Evolutionary conservation across 2,797 vertebrate species (phyloP), one percentile per base, ranked within the genome.

Genomic region (Takifugu ocellatus): DNA sequence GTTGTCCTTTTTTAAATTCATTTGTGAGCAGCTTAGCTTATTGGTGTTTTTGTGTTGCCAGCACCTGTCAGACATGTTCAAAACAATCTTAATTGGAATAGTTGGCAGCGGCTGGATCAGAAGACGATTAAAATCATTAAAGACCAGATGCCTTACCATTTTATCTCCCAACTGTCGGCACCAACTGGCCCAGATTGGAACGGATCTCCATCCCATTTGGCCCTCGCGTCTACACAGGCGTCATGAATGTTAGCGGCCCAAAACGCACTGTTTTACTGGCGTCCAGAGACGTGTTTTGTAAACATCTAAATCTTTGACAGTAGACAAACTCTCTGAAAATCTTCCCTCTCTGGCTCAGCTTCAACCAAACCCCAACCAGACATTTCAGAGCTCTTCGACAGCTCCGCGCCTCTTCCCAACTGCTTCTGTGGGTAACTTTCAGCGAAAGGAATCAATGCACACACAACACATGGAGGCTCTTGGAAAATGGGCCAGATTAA

Each of bases 141-240:
- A 74, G 69, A 45, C 70, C 74, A 74, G 72, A 83, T 73, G 76
- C 66, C 75, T 60, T 43, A 51, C 66, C 52, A 55, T 69, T 81
- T 79, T 69, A 74, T 80, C 65, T 77, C 69, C 69, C 29, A 25
- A 76, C 74, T 78, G 66, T 81, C 59, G 67, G 53, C 72, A 77
- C 72, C 72, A 79, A 76, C 66, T 73, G 72, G 66, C 50, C 33
- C 0, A 57, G 56, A 61, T 65, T 75, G 61, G 31, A 67, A 67
- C 21, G 25, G 54, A 67, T 25, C 56, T 56, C 21, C 10, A 62
- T 72, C 52, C 50, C 44, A 68, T 74, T 77, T 61, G 50, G 50
- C 67, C 58, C 47, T 55, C 53, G 49, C 57, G 50, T 70, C 69
- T 65, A 70, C n/a, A 49, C 24, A 36, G 36, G 50, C 63, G 66